A percentile compares a stretch with the other conserved stretches of the same genome.
Evolutionary conservation across 2,113 vertebrate genomes (phyloP).

Genomic region (Corythornis cristatus): DNA sequence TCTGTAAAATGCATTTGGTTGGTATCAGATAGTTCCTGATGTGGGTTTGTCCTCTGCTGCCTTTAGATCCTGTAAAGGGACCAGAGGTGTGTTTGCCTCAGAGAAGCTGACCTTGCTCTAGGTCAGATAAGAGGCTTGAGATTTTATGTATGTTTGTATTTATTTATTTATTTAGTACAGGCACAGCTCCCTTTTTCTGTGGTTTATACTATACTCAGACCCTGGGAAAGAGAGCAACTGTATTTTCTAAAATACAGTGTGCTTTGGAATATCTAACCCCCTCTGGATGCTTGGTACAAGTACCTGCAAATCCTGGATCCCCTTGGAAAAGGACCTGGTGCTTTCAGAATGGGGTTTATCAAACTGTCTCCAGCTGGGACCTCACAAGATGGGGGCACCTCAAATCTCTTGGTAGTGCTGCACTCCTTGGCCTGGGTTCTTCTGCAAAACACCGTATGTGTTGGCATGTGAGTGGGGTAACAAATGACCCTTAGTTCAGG

Average conservation of each 20-base stretch:
- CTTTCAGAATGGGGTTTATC: not conserved
- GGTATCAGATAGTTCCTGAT: not conserved
- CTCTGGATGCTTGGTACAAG: not conserved
- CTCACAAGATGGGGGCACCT: not conserved
- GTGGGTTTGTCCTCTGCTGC: not conserved
- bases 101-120: not conserved
- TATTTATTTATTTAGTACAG: not conserved
- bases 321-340: not conserved
- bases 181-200: not conserved
- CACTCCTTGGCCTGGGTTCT: not conserved
- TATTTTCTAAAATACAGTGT: not conserved
- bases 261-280: not conserved
- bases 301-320: not conserved
- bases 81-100: not conserved
- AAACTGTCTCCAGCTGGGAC: not conserved
- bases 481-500: not conserved
- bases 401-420: not conserved
- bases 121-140: not conserved
- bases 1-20: not conserved
- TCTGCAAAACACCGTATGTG: not conserved
- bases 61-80: not conserved
- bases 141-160: too few relatives aligned
- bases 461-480: not conserved
- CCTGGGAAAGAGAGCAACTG: not conserved
- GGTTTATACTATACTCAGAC: not conserved